phyloP scores from a whole-genome alignment of 2,797 vertebrate species.

The Catharus ustulatus region DNA sequence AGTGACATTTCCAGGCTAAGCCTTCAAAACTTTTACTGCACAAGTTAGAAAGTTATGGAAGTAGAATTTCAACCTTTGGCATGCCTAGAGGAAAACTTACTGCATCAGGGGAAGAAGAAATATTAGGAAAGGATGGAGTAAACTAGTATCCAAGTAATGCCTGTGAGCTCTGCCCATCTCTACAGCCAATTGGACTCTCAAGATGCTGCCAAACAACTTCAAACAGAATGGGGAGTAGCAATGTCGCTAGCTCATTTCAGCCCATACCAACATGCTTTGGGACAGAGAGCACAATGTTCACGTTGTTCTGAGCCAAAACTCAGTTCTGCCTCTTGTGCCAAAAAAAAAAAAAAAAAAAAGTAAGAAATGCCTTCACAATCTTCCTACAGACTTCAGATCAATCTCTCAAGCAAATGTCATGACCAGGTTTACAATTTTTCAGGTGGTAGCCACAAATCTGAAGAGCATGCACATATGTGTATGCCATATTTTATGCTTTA shows the following conservation, averaged over 20 bases:
- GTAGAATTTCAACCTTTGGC: not conserved
- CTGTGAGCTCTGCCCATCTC: not conserved
- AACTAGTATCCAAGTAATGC: not conserved
- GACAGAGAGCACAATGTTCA: accelerated
- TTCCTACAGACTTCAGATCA: not conserved
- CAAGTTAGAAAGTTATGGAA: not conserved
- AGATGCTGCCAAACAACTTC: not conserved
- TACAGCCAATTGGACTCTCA: not conserved
- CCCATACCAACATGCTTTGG: accelerated
- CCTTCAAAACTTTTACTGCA: conserved; percentile 3
- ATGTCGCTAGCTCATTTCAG: not conserved
- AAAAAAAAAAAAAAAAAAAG: not conserved
- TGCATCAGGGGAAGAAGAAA: not conserved
- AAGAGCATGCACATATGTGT: not conserved
- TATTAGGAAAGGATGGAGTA: not conserved
- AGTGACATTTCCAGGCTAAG: conserved; percentile 49
- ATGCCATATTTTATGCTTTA: not conserved
- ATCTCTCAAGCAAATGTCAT: not conserved
- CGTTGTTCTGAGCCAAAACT: not conserved
- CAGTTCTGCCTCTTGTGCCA: not conserved
- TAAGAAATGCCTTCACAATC: not conserved
- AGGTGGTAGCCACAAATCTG: not conserved
- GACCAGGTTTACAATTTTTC: not conserved
- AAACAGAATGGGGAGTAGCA: accelerated
- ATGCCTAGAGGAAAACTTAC: not conserved